Conservation (phyloP, 30 jellyfish, hydroid and myxozoan species). For the Mastigias papua region DNA sequence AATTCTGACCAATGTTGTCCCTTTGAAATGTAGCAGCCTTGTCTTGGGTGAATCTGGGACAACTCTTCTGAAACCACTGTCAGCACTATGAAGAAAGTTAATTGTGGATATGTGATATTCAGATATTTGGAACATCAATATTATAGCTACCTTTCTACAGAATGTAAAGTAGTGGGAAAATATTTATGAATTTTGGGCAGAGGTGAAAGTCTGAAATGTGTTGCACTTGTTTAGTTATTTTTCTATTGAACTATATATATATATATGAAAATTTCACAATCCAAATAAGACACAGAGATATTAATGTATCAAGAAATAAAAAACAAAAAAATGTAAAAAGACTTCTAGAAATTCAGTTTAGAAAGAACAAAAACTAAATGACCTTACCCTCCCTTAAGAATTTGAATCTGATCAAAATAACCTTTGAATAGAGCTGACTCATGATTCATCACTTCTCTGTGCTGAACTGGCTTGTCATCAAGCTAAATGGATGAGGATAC, state of each 20-base stretch:
- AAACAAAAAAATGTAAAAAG: too few species aligned
- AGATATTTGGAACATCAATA: neutral
- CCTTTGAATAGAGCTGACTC: conserved; percentile 89
- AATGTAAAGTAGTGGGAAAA: too few species aligned
- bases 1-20: conserved; percentile 72
- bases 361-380: neutral
- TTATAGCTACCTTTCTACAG: neutral
- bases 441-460: conserved; percentile 97
- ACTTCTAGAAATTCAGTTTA: too few species aligned
- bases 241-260: too few species aligned
- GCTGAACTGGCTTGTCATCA: conserved; percentile 99
- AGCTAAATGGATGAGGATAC: conserved; percentile 29
- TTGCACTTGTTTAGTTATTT: too few species aligned
- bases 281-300: too few species aligned
- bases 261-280: too few species aligned
- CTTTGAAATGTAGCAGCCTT: conserved; percentile 90
- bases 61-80: conserved; percentile 97
- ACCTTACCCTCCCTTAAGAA: conserved; percentile 87
- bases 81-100: conserved; percentile 48
- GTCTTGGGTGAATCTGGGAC: conserved; percentile 89
- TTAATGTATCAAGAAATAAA: too few species aligned
- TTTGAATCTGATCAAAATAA: conserved; percentile 75
- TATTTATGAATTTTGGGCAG: too few species aligned
- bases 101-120: conserved; percentile 4
- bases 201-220: too few species aligned